A percentile compares a stretch with the other conserved stretches of the same genome.
Evolutionary conservation across 2,113 vertebrate genomes (phyloP).

Genomic region (Garra rufa): DNA sequence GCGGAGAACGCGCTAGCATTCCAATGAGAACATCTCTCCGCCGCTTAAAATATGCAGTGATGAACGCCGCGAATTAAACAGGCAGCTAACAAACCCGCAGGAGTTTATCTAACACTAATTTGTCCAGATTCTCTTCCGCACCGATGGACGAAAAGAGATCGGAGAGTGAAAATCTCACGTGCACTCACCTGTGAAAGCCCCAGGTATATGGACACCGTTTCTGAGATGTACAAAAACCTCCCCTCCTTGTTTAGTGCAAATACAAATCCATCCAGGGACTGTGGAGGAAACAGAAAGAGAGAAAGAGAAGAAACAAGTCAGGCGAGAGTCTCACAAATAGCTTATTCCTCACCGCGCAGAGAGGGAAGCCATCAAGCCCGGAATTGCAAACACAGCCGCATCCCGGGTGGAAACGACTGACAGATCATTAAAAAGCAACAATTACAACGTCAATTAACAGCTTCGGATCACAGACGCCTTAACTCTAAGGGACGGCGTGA

Average conservation of each 20-base stretch:
- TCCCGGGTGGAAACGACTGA: constrained; percentile 40
- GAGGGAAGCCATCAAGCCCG: constrained; percentile 16
- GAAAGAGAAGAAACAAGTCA: constrained; percentile 19
- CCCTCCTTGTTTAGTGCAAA: constrained; percentile 99
- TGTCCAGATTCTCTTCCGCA: constrained; percentile 68
- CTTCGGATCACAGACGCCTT: constrained; percentile 14
- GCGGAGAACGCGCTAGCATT: constrained; percentile 17
- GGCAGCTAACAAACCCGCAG: constrained; percentile 63
- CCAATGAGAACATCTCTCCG: constrained; percentile 48
- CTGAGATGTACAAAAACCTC: constrained; percentile 99
- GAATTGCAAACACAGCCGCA: constrained; percentile 3
- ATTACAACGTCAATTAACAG: constrained; percentile 43
- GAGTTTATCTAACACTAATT: constrained; percentile 73
- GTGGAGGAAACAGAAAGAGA: constrained; percentile 58
- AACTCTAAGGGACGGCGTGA: constrained; percentile 17
- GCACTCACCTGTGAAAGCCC: constrained; percentile 96
- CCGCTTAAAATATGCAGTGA: constrained; percentile 68
- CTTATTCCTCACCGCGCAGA: constrained; percentile 31
- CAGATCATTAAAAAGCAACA: constrained; percentile 33
- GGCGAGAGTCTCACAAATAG: constrained; percentile 47
- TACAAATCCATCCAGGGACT: constrained; percentile 99
- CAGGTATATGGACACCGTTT: constrained; percentile 99
- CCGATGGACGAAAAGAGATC: constrained; percentile 43
- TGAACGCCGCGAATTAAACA: constrained; percentile 66
- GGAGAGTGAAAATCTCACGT: constrained; percentile 1